Base-by-base conservation (phyloP, 2,888 invertebrate species). In the Tetanocera ferruginea region DNA sequence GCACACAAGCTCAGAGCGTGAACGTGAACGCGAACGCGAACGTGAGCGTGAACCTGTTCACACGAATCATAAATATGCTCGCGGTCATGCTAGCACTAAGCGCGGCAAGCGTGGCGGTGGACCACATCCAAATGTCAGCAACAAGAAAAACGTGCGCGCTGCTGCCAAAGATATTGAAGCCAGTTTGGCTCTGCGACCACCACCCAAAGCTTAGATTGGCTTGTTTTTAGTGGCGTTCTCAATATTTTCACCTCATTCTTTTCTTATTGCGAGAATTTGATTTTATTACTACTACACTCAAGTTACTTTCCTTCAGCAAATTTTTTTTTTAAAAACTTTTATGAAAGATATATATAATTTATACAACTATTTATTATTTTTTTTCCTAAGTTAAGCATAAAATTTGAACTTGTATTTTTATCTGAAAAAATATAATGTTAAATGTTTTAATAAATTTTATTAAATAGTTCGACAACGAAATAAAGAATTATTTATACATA, bases 141-240 rank as follows among this genome's bases (percentile, higher is more conserved):
- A 84, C 57, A 84, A 84, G 76, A 76, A 78, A 5, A 37, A 76
- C 1, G 60, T 78, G n/a, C 82, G 83, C 51, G 66, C 70, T n/a
- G 69, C 79, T 23, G 28, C 79, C 1, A 88, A 88, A 79, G 88
- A 89, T 62, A 81, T 84, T 67, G 89, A 89, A 76, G 88, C 89
- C 5, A 88, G 83, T 82, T 79, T 87, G 43, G 87, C 89, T 17
- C 81, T 89, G n/a, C 85, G 89, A 80, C 89, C 89, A 52, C 89
- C 89, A 76, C 89, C 88, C 79, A 88, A 88, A 77, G 66, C 67
- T 55, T 75, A 75, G 51, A 55, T 17, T n/a, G n/a, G n/a, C 17
- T 19, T 4, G 81, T 82, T 49, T 80, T 19, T 25, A 25, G 19
- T 43, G 11, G n/a, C 14, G 9, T 28, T 17, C 2, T 23, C 0